Evolutionary conservation across 2,113 vertebrate genomes (phyloP), one percentile per base, ranked within the genome.

Genomic region (Pangasianodon hypophthalmus): DNA sequence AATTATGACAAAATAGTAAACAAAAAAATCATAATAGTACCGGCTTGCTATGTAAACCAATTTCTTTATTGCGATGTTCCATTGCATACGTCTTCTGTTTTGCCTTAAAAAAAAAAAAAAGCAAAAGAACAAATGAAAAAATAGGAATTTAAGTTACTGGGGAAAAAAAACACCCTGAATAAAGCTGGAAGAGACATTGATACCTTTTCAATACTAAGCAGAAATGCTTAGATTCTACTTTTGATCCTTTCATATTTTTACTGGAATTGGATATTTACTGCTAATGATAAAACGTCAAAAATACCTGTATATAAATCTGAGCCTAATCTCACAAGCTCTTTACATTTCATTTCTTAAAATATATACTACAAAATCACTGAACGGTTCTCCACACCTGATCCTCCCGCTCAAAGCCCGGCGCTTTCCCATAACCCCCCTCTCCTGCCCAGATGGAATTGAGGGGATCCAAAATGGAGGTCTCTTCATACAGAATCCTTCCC

Each of bases 391-490:
- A 96, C 93, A 97, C 96, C 95, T 98, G 97, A 95, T 99, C 98
- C 93, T 99, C 98, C 92, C 98, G 96, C 95, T 99, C 98, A 80
- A 98, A 99, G 77, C 98, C 98, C 1, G 98, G 98, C 2, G 98
- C 98, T 91, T 98, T 97, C 93, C 98, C 97, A 90, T 99, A 99
- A 90, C 96, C 97, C 85, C 96, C 95, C 0, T 96, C 96, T 71
- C 96, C 95, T 46, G 96, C 95, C 89, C 97, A 97, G 58, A 97
- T 96, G 77, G 93, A 90, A 95, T 94, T 91, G 24, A 95, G 93
- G 84, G 94, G 96, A 58, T 97, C 97, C 80, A 97, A 93, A 91
- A 94, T 96, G 21, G 93, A 89, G 79, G 92, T 60, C 3, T 96
- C 95, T 69, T 96, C 95, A 82, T 94, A 95, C 75, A 96, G 83